Percentiles rank a stretch among this genome's conserved stretches.
Evolutionary conservation across 1,140 invertebrate genomes (phyloP).

Genomic region (Drosophila santomea): DNA sequence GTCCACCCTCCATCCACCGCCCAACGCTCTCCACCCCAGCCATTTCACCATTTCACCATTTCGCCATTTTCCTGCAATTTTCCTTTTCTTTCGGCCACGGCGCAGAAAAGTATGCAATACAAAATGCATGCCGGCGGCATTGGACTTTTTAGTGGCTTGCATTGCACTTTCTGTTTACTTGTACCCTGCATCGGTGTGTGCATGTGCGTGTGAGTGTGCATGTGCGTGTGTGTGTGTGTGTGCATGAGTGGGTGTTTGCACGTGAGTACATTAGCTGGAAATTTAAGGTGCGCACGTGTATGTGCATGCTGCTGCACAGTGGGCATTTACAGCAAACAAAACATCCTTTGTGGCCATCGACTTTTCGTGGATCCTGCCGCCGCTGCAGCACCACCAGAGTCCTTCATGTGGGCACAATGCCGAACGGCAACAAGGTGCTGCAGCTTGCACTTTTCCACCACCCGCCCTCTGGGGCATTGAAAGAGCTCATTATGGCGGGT

Average conservation of each 20-base stretch:
- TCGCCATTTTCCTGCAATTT: constrained; percentile 9
- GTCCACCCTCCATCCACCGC: background rate
- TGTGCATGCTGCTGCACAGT: constrained; percentile 29
- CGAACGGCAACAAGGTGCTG: constrained; percentile 41
- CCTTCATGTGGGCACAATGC: constrained; percentile 42
- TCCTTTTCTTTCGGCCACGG: constrained; percentile 39
- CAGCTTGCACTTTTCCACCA: constrained; percentile 22
- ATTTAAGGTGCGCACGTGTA: constrained; percentile 36
- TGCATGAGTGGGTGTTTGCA: constrained; percentile 1
- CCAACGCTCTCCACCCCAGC: too few relatives aligned
- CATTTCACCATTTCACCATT: background rate
- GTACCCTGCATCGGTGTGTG: constrained; percentile 5
- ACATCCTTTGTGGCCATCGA: constrained; percentile 48
- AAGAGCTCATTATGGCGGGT: constrained; percentile 37
- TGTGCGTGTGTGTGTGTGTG: too few relatives aligned
- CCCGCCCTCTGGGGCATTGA: constrained; percentile 8
- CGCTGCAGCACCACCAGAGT: constrained; percentile 12
- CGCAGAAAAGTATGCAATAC: constrained; percentile 53
- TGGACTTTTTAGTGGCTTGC: constrained; percentile 55
- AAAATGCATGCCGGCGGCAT: constrained; percentile 50
- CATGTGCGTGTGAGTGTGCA: background rate
- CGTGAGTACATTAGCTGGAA: constrained; percentile 54
- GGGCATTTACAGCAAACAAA: constrained; percentile 54
- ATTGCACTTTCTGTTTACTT: constrained; percentile 53
- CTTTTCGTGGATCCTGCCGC: constrained; percentile 18